These are phyloP conservation scores for Lasioglossum figueresi DNA, from an alignment of 2,888 invertebrate species.

Conservation along the genomic window DNA sequence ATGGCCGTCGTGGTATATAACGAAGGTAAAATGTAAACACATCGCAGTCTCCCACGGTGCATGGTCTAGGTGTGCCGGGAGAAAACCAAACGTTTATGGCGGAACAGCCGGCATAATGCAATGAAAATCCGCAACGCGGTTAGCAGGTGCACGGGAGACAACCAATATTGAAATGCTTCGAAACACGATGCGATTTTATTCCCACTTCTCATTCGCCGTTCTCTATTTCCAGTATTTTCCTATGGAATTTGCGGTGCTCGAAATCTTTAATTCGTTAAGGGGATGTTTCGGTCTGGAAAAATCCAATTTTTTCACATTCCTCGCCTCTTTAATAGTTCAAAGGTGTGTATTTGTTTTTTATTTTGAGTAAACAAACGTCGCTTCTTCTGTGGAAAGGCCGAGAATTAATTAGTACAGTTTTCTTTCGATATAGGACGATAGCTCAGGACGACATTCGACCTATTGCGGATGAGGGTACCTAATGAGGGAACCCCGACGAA, in stretches of 20 bases:
- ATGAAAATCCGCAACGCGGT: slow-evolving; percentile 8
- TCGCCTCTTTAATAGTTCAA: too few relatives aligned
- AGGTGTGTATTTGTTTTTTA: too few relatives aligned
- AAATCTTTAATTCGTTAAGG: not conserved
- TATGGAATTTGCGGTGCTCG: not conserved
- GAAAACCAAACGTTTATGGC: slow-evolving; percentile 25
- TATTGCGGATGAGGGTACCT: too few relatives aligned
- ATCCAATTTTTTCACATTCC: not conserved
- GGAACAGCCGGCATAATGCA: not conserved
- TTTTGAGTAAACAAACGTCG: too few relatives aligned
- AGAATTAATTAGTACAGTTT: too few relatives aligned
- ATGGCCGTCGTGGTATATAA: not conserved
- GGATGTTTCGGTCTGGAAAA: not conserved
- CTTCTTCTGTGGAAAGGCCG: too few relatives aligned
- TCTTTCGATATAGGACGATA: too few relatives aligned
- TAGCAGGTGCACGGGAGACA: slow-evolving; percentile 15
- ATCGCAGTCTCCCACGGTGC: not conserved
- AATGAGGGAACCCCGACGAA: too few relatives aligned
- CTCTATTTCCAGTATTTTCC: not conserved
- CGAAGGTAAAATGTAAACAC: slow-evolving; percentile 55
- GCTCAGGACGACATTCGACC: too few relatives aligned
- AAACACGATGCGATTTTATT: not conserved
- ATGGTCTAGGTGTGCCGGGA: slow-evolving; percentile 12
- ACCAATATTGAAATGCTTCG: slow-evolving; percentile 28
- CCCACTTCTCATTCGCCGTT: not conserved